Base-by-base conservation (phyloP, 2,797 vertebrate genomes). In the Remorina albescens region DNA sequence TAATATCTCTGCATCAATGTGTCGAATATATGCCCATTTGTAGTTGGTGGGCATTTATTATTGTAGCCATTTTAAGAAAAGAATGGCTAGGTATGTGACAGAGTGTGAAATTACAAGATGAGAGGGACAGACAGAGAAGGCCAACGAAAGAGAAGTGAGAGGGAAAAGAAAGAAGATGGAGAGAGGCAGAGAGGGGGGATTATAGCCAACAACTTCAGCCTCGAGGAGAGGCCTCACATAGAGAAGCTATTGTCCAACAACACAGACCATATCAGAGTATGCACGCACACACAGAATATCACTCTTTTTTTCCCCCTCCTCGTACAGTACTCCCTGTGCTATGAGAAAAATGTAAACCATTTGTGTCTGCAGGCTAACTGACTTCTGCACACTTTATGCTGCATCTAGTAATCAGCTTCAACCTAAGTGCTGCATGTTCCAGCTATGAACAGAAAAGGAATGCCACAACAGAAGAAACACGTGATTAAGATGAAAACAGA, bases 201-300 rank as follows among this genome's bases (percentile, higher is more conserved):
- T 74, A 86, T 72, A 60, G 59, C 56, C 63, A 82, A 85, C 83
- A 78, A 68, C 76, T 76, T 81, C 47, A 84, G 80, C 79, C 84
- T 87, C 28, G 68, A 85, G 77, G 67, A 82, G 74, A 83, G 57
- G 73, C 80, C 57, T 71, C 21, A 47, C 73, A 92, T 78, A 93
- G 82, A 89, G 84, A 83, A 69, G 65, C 86, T 78, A 86, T 90
- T 92, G 90, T 91, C 79, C 69, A 69, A 67, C 47, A 79, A 67
- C 49, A 61, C 25, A 84, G 62, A 57, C 72, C 61, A 58, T 75
- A 74, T 74, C 65, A 80, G 46, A 57, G 54, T 68, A 63, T 7
- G 41, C 16, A 75, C 62, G 68, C 51, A 25, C 75, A 61, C 66
- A 75, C 59, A 69, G 67, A 80, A 81, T 55, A 82, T 56, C 62